phyloP scores from a whole-genome alignment of 2,113 vertebrate species.

The Dromaius novaehollandiae region DNA sequence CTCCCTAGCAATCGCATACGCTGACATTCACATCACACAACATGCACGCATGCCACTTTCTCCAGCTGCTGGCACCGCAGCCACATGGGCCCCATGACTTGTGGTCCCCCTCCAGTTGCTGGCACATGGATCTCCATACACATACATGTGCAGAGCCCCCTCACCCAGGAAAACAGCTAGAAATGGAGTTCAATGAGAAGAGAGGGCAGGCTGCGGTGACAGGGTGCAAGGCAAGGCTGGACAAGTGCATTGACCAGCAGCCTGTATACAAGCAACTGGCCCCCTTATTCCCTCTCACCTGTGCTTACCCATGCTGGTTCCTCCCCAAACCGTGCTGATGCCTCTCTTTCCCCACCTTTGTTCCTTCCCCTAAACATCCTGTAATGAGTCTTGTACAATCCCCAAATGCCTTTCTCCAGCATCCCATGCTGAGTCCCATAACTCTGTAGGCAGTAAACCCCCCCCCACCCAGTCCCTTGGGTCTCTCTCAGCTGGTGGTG shows the following conservation, averaged over 20 bases:
- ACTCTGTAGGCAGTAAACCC: fast-evolving
- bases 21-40: not conserved
- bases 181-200: not conserved
- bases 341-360: not conserved
- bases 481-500: not conserved
- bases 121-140: not conserved
- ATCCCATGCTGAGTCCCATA: not conserved
- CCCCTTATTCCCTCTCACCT: not conserved
- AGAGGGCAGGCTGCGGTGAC: not conserved
- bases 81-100: not conserved
- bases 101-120: not conserved
- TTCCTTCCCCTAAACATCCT: not conserved
- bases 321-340: not conserved
- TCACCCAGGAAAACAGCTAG: not conserved
- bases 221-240: not conserved
- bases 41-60: too few relatives aligned
- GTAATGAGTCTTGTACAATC: not conserved
- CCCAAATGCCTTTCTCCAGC: not conserved
- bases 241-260: not conserved
- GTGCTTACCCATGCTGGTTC: not conserved
- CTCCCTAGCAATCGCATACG: too few relatives aligned
- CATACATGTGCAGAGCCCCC: not conserved
- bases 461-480: not conserved
- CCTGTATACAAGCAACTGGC: not conserved
- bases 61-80: not conserved